These are phyloP conservation scores for Drosophila bipectinata DNA, from an alignment of 1,140 invertebrate genomes.

Conservation along the genomic window DNA sequence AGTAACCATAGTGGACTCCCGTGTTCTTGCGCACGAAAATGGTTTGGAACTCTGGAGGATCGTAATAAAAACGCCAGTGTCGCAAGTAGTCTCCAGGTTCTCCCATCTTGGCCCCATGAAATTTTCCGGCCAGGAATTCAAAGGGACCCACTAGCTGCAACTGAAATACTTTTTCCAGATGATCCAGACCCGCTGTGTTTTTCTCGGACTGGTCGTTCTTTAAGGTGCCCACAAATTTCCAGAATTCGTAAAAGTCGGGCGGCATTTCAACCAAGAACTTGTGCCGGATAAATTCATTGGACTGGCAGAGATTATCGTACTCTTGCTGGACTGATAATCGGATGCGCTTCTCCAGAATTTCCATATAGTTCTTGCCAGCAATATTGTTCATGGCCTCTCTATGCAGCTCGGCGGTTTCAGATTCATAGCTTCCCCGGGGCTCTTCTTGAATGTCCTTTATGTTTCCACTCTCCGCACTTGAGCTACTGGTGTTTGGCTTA, in stretches of 20 bases:
- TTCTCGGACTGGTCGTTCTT: constrained; percentile 85
- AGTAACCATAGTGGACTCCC: constrained; percentile 94
- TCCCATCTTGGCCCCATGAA: constrained; percentile 85
- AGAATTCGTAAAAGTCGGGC: constrained; percentile 93
- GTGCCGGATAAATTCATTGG: constrained; percentile 87
- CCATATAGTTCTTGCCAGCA: constrained; percentile 76
- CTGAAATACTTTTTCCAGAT: constrained; percentile 88
- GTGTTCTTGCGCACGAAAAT: constrained; percentile 88
- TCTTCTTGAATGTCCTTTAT: constrained; percentile 15
- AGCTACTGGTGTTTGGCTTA: constrained; percentile 26
- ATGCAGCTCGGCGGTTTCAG: constrained; percentile 62
- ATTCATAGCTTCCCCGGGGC: constrained; percentile 42
- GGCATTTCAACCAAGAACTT: constrained; percentile 95
- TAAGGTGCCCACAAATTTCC: constrained; percentile 90
- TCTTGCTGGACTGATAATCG: constrained; percentile 71
- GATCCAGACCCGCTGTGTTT: constrained; percentile 81
- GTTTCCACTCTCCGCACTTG: constrained; percentile 16
- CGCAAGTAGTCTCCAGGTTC: constrained; percentile 88
- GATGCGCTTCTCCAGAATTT: constrained; percentile 78
- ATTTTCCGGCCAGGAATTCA: constrained; percentile 90
- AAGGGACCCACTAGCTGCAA: constrained; percentile 93
- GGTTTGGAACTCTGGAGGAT: constrained; percentile 96
- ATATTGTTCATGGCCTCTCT: constrained; percentile 72
- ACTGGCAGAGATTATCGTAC: constrained; percentile 73
- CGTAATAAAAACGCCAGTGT: constrained; percentile 96